Percentiles rank a stretch among this genome's conserved stretches.
Conservation (phyloP, 2,113 vertebrate genomes). For the Sphaerodactylus townsendi region DNA sequence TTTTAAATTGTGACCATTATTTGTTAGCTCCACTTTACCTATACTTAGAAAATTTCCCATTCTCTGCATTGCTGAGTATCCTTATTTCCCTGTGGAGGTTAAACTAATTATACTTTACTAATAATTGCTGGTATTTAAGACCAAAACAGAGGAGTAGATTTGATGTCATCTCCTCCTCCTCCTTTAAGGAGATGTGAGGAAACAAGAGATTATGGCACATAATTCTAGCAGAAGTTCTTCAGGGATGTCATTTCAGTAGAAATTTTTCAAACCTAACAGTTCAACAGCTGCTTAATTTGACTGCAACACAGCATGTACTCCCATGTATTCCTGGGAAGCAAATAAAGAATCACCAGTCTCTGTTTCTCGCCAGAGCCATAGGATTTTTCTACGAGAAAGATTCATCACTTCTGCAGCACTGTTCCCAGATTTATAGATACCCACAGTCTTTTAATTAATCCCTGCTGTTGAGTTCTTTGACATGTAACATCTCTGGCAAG, state of each 20-base stretch:
- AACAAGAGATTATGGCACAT: not conserved
- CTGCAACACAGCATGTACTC: not conserved
- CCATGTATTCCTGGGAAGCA: slow-evolving; percentile 26
- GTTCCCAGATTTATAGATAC: slow-evolving; percentile 31
- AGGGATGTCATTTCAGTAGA: slow-evolving; percentile 12
- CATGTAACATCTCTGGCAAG: not conserved
- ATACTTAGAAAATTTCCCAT: slow-evolving; percentile 26
- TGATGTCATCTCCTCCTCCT: no score
- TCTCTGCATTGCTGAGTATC: slow-evolving; percentile 47
- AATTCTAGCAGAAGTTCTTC: slow-evolving; percentile 1
- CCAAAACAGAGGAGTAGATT: not conserved
- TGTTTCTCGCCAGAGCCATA: not conserved
- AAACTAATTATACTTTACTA: slow-evolving; percentile 24
- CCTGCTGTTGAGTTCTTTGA: slow-evolving; percentile 21
- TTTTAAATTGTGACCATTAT: no score
- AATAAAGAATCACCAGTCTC: slow-evolving; percentile 12
- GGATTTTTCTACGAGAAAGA: slow-evolving; percentile 14
- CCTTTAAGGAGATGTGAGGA: not conserved
- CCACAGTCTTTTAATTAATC: slow-evolving; percentile 3
- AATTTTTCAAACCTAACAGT: slow-evolving; percentile 11
- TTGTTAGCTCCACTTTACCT: no score
- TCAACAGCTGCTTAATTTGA: slow-evolving; percentile 36
- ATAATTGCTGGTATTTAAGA: slow-evolving; percentile 24
- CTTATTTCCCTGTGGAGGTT: slow-evolving; percentile 44
- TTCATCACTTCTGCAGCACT: not conserved